Conservation (phyloP, 2,797 vertebrate species). For the Avahi laniger region DNA sequence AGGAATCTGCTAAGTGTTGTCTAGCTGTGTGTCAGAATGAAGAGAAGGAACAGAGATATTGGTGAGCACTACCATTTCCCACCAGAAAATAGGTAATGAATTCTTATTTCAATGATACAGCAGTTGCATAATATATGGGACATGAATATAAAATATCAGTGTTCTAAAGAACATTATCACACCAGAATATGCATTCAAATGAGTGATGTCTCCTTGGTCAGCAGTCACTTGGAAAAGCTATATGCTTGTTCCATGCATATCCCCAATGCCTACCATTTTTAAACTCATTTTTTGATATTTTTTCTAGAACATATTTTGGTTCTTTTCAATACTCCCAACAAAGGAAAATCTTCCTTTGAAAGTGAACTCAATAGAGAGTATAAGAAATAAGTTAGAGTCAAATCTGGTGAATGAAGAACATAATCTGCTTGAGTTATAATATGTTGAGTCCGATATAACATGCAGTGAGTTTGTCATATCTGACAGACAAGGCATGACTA, state of each 20-base stretch:
- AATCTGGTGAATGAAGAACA: neutral
- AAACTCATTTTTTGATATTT: neutral
- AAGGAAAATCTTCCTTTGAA: neutral
- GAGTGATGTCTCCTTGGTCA: neutral
- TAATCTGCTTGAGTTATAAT: neutral
- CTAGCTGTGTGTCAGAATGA: neutral
- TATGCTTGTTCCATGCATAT: neutral
- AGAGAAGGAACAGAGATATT: neutral
- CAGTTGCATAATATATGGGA: neutral
- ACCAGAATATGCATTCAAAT: neutral
- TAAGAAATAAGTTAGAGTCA: neutral
- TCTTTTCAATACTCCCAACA: neutral
- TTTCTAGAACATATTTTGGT: constrained; percentile 25
- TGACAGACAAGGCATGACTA: neutral
- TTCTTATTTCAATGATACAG: neutral
- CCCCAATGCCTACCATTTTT: neutral
- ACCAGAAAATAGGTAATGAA: neutral
- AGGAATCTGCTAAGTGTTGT: neutral
- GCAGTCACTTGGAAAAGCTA: neutral
- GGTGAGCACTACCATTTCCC: neutral
- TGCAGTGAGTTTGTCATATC: neutral
- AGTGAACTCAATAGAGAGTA: neutral
- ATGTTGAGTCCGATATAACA: neutral
- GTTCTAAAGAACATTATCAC: neutral
- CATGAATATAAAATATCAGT: neutral